These are phyloP conservation scores for Triops cancriformis DNA, from an alignment of 1,140 invertebrate species.

Conservation along the genomic window DNA sequence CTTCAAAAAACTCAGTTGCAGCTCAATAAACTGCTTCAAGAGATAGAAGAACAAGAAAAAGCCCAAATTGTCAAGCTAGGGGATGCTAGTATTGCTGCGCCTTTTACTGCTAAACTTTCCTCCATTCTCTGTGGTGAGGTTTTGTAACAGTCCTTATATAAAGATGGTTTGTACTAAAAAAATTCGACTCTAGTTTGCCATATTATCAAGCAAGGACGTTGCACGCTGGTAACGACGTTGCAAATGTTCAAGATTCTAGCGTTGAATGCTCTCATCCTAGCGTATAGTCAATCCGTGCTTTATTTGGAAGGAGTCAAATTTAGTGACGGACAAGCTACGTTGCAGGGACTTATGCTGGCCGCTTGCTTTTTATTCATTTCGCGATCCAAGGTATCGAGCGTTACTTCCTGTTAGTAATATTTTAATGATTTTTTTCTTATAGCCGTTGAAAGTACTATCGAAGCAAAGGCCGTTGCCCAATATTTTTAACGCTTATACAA, in stretches of 20 bases:
- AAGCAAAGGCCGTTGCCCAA: conserved; percentile 92
- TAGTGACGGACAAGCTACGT: conserved; percentile 91
- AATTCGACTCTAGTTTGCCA: conserved; percentile 75
- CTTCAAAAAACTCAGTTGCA: conserved; percentile 41
- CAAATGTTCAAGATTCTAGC: conserved; percentile 99
- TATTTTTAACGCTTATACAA: conserved; percentile 97
- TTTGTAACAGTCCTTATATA: conserved; percentile 20
- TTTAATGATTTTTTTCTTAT: conserved; percentile 39
- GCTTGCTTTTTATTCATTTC: conserved; percentile 98
- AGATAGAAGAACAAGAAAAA: conserved; percentile 85
- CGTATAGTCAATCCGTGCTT: conserved; percentile 96
- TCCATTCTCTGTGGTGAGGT: conserved; percentile 88
- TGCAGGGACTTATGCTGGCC: conserved; percentile 88
- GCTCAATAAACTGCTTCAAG: conserved; percentile 71
- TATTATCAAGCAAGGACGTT: conserved; percentile 97
- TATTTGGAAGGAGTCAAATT: conserved; percentile 98
- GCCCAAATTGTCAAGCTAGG: conserved; percentile 86
- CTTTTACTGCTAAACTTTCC: conserved; percentile 95
- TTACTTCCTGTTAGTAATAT: not conserved
- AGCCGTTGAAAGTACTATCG: conserved; percentile 88
- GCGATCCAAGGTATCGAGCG: conserved; percentile 72
- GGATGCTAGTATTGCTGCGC: conserved; percentile 97
- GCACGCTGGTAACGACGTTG: conserved; percentile 94
- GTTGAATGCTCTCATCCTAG: conserved; percentile 93
- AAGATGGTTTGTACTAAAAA: not conserved